Evolutionary conservation across 2,888 invertebrate genomes (phyloP).

Genomic region (Papilio demoleus): DNA sequence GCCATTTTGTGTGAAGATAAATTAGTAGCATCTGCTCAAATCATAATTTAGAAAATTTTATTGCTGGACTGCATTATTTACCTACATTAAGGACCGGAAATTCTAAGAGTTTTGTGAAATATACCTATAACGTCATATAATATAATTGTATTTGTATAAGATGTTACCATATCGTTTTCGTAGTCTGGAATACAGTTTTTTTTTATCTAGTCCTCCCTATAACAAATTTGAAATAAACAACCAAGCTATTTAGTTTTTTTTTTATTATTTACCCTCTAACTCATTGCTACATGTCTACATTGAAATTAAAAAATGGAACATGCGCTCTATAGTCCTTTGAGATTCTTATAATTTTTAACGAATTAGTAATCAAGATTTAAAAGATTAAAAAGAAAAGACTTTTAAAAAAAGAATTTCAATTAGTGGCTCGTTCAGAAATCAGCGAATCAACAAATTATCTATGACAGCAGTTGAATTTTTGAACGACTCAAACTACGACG

Average conservation of each 20-base stretch:
- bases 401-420: neutral
- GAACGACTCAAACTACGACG: conserved; percentile 3
- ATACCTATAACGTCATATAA: conserved; percentile 65
- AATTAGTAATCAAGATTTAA: neutral
- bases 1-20: conserved; percentile 4
- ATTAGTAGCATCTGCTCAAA: conserved; percentile 10
- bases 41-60: conserved; percentile 15
- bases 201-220: conserved; percentile 76
- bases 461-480: neutral
- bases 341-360: neutral
- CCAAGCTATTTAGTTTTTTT: conserved; percentile 64
- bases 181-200: conserved; percentile 75
- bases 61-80: conserved; percentile 6
- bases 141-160: conserved; percentile 62
- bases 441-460: neutral
- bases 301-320: neutral
- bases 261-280: conserved; percentile 53
- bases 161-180: conserved; percentile 80
- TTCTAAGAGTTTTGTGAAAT: conserved; percentile 53
- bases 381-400: neutral
- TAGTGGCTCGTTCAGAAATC: neutral
- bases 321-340: neutral
- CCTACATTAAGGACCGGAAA: neutral
- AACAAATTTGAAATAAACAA: conserved; percentile 76
- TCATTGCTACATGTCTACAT: neutral